These are phyloP conservation scores for Cyrtorhinus lividipennis DNA, from an alignment of 1,140 invertebrate genomes.

Conservation along the genomic window DNA sequence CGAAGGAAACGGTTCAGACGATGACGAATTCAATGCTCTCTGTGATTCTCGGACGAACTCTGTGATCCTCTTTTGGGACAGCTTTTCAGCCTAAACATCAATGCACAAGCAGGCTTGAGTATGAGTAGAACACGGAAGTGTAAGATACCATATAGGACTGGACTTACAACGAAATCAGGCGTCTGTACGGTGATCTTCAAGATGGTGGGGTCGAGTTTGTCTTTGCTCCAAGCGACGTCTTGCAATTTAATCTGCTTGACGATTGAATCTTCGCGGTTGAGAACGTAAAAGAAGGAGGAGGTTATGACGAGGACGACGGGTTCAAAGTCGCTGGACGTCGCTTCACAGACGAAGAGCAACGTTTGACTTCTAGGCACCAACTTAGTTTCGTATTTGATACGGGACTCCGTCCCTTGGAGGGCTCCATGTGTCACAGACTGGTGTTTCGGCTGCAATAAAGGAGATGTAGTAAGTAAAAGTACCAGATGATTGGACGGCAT, in stretches of 20 bases:
- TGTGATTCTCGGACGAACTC: slow-evolving; percentile 25
- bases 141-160: no score
- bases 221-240: slow-evolving; percentile 28
- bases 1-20: background rate
- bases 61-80: slow-evolving; percentile 22
- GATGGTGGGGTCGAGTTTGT: slow-evolving; percentile 27
- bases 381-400: slow-evolving; percentile 40
- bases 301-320: slow-evolving; percentile 27
- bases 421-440: slow-evolving; percentile 33
- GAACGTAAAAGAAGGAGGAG: slow-evolving; percentile 31
- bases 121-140: no score
- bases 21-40: slow-evolving; percentile 11
- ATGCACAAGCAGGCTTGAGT: no score
- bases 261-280: slow-evolving; percentile 27
- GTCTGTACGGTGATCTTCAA: slow-evolving; percentile 23
- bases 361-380: slow-evolving; percentile 28
- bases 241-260: slow-evolving; percentile 28
- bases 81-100: slow-evolving; percentile 21
- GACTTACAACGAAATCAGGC: slow-evolving; percentile 18
- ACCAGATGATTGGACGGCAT: no score
- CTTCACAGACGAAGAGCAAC: slow-evolving; percentile 26
- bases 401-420: slow-evolving; percentile 31
- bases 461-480: no score
- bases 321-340: slow-evolving; percentile 27
- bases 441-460: slow-evolving; percentile 38